phyloP scores from a whole-genome alignment of 2,888 invertebrate species.

The Eurytoma californica region DNA sequence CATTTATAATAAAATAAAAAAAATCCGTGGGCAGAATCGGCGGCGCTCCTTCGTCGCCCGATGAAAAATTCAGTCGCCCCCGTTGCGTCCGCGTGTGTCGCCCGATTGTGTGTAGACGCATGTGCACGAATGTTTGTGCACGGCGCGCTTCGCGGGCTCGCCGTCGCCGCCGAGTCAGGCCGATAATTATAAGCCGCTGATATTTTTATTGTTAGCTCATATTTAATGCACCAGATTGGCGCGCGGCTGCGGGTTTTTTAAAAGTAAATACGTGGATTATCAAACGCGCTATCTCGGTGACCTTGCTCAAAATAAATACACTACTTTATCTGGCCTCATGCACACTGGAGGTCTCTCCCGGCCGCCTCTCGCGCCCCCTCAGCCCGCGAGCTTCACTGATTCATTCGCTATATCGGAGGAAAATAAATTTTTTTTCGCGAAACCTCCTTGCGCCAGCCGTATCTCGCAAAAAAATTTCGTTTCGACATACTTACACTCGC shows the following conservation, averaged over 20 bases:
- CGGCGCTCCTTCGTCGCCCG: conserved; percentile 10
- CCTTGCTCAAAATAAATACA: conserved; percentile 57
- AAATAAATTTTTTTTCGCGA: conserved; percentile 47
- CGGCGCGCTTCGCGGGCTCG: background rate
- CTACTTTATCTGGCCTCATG: conserved; percentile 54
- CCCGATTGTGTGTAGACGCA: background rate
- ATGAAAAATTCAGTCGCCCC: conserved; percentile 32
- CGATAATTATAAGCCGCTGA: conserved; percentile 39
- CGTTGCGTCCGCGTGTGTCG: background rate
- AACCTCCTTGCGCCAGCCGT: conserved; percentile 18
- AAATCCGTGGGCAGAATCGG: conserved; percentile 3
- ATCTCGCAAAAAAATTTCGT: conserved; percentile 48
- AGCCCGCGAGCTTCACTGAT: conserved; percentile 9
- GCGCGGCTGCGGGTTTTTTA: conserved; percentile 31
- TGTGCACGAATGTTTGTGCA: background rate
- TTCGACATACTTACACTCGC: conserved; percentile 3
- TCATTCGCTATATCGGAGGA: conserved; percentile 51
- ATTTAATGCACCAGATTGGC: conserved; percentile 47
- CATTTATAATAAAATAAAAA: conserved; percentile 43
- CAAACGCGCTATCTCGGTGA: conserved; percentile 53
- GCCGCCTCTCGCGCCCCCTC: too few relatives aligned
- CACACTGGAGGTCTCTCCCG: conserved; percentile 41
- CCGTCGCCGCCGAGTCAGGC: conserved; percentile 7
- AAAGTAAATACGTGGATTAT: conserved; percentile 56
- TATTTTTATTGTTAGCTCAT: conserved; percentile 39